Evolutionary conservation across 2,888 invertebrate species (phyloP), one percentile per base, ranked within the genome.

Genomic region (Anthrax anthrax): DNA sequence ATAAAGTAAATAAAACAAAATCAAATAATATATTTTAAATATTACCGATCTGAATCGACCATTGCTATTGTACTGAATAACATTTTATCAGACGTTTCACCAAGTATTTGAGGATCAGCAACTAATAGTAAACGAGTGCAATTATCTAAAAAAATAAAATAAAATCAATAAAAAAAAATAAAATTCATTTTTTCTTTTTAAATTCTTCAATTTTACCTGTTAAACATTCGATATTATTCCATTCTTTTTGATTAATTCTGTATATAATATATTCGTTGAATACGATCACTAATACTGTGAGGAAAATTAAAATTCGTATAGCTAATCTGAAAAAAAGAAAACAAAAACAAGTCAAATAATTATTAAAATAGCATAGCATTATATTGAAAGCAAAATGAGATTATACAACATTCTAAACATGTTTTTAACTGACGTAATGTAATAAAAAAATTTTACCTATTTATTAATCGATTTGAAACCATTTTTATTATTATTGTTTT

Each of bases 81-180:
- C 45, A 75, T 72, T 4, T 77, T 69, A 46, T 88, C 90, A 58
- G 82, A 79, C 37, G 74, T 67, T 54, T 86, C 80, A 1, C 95
- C 96, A 54, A 92, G 77, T 50, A 96, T 77, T 68, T 96, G 96
- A 17, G 95, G 94, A 69, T 96, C 96, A 8, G 92, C 90, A 44
- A 89, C 81, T 43, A 85, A 73, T 42, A 86, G 63, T 47, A 86
- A 70, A 56, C 73, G 77, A 6, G 78, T 76, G 54, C 82, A 81
- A 47, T 73, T 71, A 6, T 59, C 68, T 67, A 42, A 37, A 56
- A 52, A 47, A 42, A 47, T 44, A 38, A 38, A 37, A 18, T 37
- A 37, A 38, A 49, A 46, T 45, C 12, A 37, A 23, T 27, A 17
- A 9, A 2, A 18, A 47, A n/a, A 43, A 39, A 19, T 37, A 38